phyloP scores from a whole-genome alignment of 2,113 vertebrate genomes.

The Tyrannus savana region DNA sequence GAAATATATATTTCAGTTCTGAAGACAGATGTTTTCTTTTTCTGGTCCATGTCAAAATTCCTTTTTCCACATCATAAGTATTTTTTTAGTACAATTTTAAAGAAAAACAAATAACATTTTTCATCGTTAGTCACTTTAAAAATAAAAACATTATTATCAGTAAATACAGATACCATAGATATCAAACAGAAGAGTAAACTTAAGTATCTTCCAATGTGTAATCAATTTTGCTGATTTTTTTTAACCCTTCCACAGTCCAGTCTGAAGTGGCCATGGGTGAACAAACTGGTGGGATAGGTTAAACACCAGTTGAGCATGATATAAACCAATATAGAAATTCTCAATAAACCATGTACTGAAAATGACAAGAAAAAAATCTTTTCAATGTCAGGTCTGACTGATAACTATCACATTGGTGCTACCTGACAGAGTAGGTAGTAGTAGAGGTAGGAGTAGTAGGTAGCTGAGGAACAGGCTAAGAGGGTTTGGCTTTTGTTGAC shows the following conservation, averaged over 20 bases:
- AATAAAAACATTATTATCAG: neutral
- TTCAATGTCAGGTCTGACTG: neutral
- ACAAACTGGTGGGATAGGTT: neutral
- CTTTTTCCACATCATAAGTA: neutral
- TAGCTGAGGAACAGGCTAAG: neutral
- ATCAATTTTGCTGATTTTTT: neutral
- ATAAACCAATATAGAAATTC: neutral
- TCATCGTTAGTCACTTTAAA: neutral
- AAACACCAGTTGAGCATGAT: neutral
- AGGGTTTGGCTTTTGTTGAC: rapidly evolving
- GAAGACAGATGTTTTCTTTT: neutral
- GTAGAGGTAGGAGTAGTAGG: neutral
- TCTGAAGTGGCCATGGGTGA: neutral
- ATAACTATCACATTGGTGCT: neutral
- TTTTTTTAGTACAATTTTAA: neutral
- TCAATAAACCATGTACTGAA: neutral
- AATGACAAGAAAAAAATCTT: neutral
- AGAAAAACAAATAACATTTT: neutral
- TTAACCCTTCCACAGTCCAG: neutral
- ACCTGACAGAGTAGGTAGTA: neutral
- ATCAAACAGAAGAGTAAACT: neutral
- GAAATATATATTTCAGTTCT: neutral
- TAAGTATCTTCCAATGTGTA: neutral
- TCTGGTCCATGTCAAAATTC: neutral
- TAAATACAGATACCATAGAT: neutral